A percentile compares a stretch with the other conserved stretches of the same genome.
These are phyloP conservation scores for Siphonodentalium dalli DNA, from an alignment of 2,888 invertebrate species.

Conservation along the genomic window DNA sequence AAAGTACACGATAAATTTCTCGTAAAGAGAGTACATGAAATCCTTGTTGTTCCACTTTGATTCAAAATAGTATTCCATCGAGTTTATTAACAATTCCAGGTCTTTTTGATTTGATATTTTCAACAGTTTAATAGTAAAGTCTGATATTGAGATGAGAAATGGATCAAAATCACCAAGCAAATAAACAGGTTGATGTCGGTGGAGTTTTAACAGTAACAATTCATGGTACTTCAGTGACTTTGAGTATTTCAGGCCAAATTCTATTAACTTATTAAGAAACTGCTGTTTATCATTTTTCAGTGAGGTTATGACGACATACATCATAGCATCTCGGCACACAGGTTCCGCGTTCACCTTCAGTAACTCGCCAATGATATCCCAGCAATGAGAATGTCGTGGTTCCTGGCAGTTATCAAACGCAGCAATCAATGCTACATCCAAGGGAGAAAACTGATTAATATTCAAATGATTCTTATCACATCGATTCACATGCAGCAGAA, in stretches of 20 bases:
- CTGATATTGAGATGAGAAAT: constrained; percentile 38
- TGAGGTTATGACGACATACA: constrained; percentile 49
- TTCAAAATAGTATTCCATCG: constrained; percentile 46
- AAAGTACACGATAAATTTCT: constrained; percentile 41
- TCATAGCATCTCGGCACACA: constrained; percentile 47
- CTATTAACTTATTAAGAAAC: constrained; percentile 42
- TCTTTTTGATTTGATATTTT: constrained; percentile 28
- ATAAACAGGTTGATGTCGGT: constrained; percentile 48
- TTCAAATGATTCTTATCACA: constrained; percentile 43
- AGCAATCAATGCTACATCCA: constrained; percentile 49
- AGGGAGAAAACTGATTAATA: constrained; percentile 42
- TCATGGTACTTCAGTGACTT: constrained; percentile 40
- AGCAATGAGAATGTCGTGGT: constrained; percentile 43
- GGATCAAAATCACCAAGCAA: constrained; percentile 42
- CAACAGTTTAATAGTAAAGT: constrained; percentile 44
- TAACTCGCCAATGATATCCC: constrained; percentile 46
- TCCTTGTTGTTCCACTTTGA: constrained; percentile 43
- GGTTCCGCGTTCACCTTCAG: constrained; percentile 45
- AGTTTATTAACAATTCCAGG: constrained; percentile 34
- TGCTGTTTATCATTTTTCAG: constrained; percentile 42
- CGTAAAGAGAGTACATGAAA: constrained; percentile 30
- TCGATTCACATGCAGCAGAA: constrained; percentile 28
- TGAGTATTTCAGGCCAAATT: constrained; percentile 33
- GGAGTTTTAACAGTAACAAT: constrained; percentile 43
- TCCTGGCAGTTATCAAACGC: constrained; percentile 48